Percentiles rank a stretch among this genome's conserved stretches.
phyloP scores from a whole-genome alignment of 2,797 vertebrate genomes.

The Schizopygopsis malacanthus region DNA sequence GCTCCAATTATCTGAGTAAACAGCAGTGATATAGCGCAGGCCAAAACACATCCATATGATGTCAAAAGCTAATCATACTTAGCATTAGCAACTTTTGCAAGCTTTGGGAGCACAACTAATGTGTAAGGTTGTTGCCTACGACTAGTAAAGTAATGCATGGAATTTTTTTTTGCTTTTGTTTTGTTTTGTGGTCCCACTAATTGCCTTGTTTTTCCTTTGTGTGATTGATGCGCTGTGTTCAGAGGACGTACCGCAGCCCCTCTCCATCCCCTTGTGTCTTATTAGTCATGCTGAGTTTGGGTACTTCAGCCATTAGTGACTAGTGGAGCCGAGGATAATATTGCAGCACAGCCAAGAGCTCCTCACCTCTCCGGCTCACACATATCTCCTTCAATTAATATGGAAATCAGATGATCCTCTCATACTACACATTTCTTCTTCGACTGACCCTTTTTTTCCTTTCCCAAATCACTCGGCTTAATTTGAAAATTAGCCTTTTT shows the following conservation, averaged over 20 bases:
- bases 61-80: background rate
- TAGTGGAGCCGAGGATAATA: conserved; percentile 67
- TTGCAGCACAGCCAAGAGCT: conserved; percentile 68
- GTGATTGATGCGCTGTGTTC: conserved; percentile 68
- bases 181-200: conserved; percentile 56
- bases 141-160: conserved; percentile 52
- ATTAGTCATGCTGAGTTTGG: conserved; percentile 74
- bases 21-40: background rate
- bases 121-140: background rate
- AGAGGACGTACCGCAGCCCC: conserved; percentile 67
- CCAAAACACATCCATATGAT: conserved; percentile 19
- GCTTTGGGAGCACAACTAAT: conserved; percentile 8
- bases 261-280: conserved; percentile 64
- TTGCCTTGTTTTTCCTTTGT: conserved; percentile 67
- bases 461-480: conserved; percentile 52
- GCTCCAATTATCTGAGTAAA: conserved; percentile 14
- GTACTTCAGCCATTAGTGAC: conserved; percentile 71
- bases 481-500: conserved; percentile 53
- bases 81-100: background rate
- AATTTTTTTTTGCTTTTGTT: background rate
- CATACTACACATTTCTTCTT: conserved; percentile 60
- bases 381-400: conserved; percentile 65
- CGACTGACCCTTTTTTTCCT: conserved; percentile 35
- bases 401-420: conserved; percentile 65
- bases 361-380: conserved; percentile 59